These are phyloP conservation scores for Hydractinia symbiolongicarpus DNA, from an alignment of 30 jellyfish, hydroid and myxozoan species.

Conservation along the genomic window DNA sequence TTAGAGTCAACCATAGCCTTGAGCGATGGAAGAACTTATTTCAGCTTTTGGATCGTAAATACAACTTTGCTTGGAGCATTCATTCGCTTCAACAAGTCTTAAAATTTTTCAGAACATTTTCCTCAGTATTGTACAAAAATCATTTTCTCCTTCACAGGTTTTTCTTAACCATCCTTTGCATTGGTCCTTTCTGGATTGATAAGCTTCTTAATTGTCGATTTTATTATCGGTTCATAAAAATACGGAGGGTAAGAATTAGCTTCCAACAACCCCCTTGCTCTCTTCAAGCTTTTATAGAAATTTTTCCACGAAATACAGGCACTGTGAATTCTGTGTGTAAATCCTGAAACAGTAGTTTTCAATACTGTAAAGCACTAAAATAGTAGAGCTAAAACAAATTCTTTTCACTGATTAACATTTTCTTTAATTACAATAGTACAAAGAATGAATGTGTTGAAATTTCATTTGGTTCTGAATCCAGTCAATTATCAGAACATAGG, in stretches of 20 bases:
- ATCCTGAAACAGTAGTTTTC: not conserved
- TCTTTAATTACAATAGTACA: too few relatives aligned
- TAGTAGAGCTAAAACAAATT: too few relatives aligned
- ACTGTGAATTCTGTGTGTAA: not conserved
- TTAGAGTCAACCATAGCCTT: too few relatives aligned
- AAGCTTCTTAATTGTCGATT: not conserved
- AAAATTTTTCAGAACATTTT: not conserved
- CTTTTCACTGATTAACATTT: too few relatives aligned
- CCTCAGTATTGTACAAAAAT: not conserved
- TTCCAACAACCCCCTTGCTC: constrained; percentile 6
- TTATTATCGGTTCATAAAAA: not conserved
- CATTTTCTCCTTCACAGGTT: not conserved
- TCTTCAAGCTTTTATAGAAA: not conserved
- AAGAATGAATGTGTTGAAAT: too few relatives aligned
- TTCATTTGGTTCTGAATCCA: too few relatives aligned
- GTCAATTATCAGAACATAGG: too few relatives aligned
- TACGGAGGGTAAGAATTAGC: not conserved
- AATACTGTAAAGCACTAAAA: too few relatives aligned
- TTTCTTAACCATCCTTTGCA: not conserved
- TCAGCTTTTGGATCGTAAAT: not conserved
- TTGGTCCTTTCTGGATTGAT: not conserved
- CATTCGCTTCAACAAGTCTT: not conserved
- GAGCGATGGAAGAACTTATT: not conserved
- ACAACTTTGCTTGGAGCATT: constrained; percentile 10
- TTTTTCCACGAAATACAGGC: constrained; percentile 4